Evolutionary conservation across 2,888 invertebrate genomes (phyloP), one percentile per base, ranked within the genome.

Genomic region (Melinaea marsaeus): DNA sequence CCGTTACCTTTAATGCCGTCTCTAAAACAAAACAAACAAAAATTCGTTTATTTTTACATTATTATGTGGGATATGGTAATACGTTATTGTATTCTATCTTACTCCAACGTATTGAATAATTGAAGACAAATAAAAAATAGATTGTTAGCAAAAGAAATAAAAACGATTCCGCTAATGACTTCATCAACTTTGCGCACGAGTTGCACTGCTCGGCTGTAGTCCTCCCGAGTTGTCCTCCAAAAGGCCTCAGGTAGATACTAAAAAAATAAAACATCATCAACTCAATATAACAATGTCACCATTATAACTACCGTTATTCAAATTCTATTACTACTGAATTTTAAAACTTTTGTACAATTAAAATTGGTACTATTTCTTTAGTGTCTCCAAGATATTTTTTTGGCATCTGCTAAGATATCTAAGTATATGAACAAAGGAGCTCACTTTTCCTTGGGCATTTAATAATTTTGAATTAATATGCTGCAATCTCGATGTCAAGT

Each of bases 101-200:
- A 94, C 94, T 93, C 93, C 67, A 95, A 90, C 65, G 93, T 94
- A 75, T 94, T 93, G 73, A 94, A 94, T 6, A 95, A 88, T 73
- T 95, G 95, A 42, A 94, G 89, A 66, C 95, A 95, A 70, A 95
- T 92, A 77, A 94, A 95, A 83, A 94, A 95, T 57, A 95, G 89
- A 75, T 95, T 94, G 71, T 93, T 94, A 0, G 93, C 91, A 72
- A 94, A 95, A 2, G 94, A 94, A 9, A 95, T 87, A 54, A 94
- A 88, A 9, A 95, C 91, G 58, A 95, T 82, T 9, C 91, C 91
- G 11, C 93, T 92, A 66, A 95, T 91, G 69, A 93, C 91, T 62
- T 91, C 86, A 75, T 95, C 95, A 13, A 94, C 91, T n/a, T 85
- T 86, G 60, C 91, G 83, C 0, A 94, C 92, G 42, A 95, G 79